Conservation (phyloP, 1,140 invertebrate species). For the Apis cerana region DNA sequence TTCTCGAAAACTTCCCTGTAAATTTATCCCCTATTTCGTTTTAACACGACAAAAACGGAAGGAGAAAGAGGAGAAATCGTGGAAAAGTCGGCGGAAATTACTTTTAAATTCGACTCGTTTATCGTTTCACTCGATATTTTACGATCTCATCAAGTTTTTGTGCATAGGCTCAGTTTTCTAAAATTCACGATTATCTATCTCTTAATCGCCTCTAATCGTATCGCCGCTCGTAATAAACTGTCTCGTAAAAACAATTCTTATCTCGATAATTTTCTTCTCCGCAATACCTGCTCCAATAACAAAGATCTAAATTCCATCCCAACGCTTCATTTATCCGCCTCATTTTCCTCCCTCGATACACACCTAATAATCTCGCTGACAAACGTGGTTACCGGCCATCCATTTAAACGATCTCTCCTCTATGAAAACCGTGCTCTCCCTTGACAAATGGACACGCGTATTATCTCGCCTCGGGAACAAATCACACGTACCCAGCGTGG, state of each 20-base stretch:
- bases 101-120: no score
- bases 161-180: not conserved
- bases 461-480: slow-evolving; percentile 1
- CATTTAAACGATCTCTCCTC: not conserved
- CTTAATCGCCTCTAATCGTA: not conserved
- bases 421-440: not conserved
- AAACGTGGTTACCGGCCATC: not conserved
- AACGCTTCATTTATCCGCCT: not conserved
- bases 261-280: not conserved
- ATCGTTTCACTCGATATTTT: not conserved
- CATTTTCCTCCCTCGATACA: not conserved
- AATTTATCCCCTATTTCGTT: no score
- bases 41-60: no score
- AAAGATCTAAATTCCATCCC: no score
- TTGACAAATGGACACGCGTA: slow-evolving; percentile 2
- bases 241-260: not conserved
- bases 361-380: not conserved
- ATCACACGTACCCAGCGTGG: not conserved
- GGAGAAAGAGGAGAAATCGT: no score
- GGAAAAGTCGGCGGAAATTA: no score
- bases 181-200: no score
- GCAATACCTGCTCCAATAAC: not conserved
- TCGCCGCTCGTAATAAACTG: not conserved
- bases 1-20: no score
- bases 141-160: not conserved